phyloP scores from a whole-genome alignment of 2,113 vertebrate species.

The Neomonachus schauinslandi region DNA sequence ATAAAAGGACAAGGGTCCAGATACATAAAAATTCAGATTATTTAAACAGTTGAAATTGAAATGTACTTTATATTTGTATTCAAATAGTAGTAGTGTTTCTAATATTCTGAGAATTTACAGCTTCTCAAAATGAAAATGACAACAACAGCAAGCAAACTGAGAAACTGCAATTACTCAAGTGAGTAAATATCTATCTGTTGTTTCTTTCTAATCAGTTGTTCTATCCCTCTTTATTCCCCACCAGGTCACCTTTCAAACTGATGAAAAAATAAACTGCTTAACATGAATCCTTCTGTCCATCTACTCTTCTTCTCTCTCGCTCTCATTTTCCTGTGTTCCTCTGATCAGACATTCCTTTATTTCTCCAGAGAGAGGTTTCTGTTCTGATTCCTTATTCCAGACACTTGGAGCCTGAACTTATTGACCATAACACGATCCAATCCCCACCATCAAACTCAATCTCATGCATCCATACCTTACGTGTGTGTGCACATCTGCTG shows the following conservation, averaged over 20 bases:
- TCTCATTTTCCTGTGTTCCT: neutral
- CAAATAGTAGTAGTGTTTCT: neutral
- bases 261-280: neutral
- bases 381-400: neutral
- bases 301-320: neutral
- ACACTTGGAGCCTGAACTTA: neutral
- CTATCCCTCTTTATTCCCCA: neutral
- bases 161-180: neutral
- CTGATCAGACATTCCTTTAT: neutral
- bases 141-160: neutral
- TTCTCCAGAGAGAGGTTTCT: neutral
- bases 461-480: neutral
- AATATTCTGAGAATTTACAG: neutral
- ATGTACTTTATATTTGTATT: neutral
- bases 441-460: neutral
- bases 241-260: neutral
- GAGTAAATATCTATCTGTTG: neutral
- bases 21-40: neutral
- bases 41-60: neutral
- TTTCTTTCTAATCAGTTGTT: neutral
- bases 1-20: neutral
- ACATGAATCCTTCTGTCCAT: neutral
- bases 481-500: neutral
- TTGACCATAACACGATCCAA: neutral
- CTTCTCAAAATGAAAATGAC: slow-evolving; percentile 11